A percentile compares a stretch with the other conserved stretches of the same genome.
These are phyloP conservation scores for Siderastrea siderea DNA, from an alignment of 92 coral and sea anemone genomes.

Conservation along the genomic window DNA sequence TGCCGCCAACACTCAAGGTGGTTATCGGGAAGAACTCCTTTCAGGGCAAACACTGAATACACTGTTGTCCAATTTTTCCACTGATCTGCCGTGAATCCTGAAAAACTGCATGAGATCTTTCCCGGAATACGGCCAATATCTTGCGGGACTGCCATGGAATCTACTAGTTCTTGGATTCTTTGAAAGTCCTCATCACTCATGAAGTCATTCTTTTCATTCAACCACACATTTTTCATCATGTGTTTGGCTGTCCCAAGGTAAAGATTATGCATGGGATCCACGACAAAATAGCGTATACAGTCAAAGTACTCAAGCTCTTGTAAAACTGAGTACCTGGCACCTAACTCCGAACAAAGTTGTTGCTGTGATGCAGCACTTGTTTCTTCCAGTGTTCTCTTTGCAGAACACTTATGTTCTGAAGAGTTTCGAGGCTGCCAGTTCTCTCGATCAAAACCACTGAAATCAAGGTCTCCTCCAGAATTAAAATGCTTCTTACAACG, in stretches of 20 bases:
- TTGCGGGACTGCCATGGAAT: too few species aligned
- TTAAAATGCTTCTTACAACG: slow-evolving; percentile 44
- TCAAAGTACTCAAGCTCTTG: slow-evolving; percentile 74
- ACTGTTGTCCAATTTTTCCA: too few species aligned
- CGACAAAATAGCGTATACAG: slow-evolving; percentile 61
- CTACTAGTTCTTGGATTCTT: too few species aligned
- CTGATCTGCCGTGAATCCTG: too few species aligned
- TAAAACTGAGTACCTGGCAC: slow-evolving; percentile 75
- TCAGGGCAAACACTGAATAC: slow-evolving; percentile 59
- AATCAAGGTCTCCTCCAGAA: slow-evolving; percentile 39
- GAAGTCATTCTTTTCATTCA: slow-evolving; percentile 37
- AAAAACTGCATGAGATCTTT: too few species aligned
- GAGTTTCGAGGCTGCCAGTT: slow-evolving; percentile 61
- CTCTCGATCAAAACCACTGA: slow-evolving; percentile 66
- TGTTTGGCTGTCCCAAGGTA: slow-evolving; percentile 68
- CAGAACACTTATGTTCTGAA: slow-evolving; percentile 56
- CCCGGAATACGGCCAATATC: too few species aligned
- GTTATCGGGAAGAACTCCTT: slow-evolving; percentile 58
- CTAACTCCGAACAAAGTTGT: too few species aligned
- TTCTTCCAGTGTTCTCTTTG: slow-evolving; percentile 49
- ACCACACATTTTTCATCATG: slow-evolving; percentile 70
- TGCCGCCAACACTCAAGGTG: slow-evolving; percentile 70
- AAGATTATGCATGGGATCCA: slow-evolving; percentile 71
- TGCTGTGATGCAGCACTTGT: slow-evolving; percentile 58
- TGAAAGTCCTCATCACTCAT: too few species aligned